These are phyloP conservation scores for Penaeus chinensis DNA, from an alignment of 1,140 invertebrate genomes.

Conservation along the genomic window DNA sequence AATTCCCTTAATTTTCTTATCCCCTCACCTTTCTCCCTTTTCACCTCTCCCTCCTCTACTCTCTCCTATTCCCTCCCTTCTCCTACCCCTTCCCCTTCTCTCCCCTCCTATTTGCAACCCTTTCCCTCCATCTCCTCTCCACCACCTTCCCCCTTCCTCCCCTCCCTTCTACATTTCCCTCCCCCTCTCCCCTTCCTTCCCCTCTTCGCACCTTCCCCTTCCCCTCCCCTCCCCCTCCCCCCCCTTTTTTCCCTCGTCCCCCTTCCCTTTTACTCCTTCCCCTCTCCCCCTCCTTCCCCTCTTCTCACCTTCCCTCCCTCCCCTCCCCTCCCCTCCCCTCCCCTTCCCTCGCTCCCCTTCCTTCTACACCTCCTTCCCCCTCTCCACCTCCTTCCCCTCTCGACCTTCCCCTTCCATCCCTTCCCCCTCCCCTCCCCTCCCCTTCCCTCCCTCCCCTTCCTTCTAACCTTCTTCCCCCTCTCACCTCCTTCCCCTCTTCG, in stretches of 20 bases:
- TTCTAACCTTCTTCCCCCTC: no score
- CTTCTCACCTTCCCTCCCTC: neutral
- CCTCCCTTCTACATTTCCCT: neutral
- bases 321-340: neutral
- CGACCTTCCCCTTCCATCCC: neutral
- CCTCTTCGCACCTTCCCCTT: neutral
- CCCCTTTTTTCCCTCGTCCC: neutral
- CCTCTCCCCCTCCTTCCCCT: neutral
- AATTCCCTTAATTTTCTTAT: no score
- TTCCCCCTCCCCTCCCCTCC: neutral
- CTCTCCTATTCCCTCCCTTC: neutral
- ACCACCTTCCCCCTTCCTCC: neutral
- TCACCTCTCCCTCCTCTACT: no score
- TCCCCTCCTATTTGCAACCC: neutral
- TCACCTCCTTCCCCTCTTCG: no score
- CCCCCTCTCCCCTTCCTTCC: neutral
- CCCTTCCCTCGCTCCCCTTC: neutral
- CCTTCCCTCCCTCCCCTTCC: no score
- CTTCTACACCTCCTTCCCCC: neutral
- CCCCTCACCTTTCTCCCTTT: no score
- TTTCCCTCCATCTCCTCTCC: neutral
- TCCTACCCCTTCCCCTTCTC: neutral
- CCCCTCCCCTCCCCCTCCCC: neutral
- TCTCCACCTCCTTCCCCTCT: no score
- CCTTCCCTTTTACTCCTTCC: neutral